A percentile compares a stretch with the other conserved stretches of the same genome.
Evolutionary conservation across 2,888 invertebrate genomes (phyloP).

Genomic region (Heliconius charithonia): DNA sequence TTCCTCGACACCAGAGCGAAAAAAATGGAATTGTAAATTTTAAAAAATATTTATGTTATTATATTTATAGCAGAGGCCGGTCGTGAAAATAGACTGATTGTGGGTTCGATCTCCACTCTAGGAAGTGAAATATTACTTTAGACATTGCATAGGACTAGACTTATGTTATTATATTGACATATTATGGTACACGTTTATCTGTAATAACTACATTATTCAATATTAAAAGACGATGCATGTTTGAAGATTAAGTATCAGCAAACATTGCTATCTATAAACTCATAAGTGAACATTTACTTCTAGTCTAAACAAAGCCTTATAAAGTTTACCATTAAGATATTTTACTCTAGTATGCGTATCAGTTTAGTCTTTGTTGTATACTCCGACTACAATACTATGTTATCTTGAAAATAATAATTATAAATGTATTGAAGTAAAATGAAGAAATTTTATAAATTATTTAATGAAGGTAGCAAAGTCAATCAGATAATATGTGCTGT

Average conservation of each 20-base stretch:
- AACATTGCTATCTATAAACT: background rate
- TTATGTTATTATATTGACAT: too few species aligned
- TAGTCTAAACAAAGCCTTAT: background rate
- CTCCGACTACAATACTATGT: background rate
- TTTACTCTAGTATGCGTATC: background rate
- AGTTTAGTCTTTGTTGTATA: constrained; percentile 1
- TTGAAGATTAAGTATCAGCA: background rate
- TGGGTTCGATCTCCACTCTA: too few species aligned
- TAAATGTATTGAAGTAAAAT: constrained; percentile 12
- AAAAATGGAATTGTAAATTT: too few species aligned
- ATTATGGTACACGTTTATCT: too few species aligned
- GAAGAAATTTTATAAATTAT: constrained; percentile 39
- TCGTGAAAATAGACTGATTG: too few species aligned
- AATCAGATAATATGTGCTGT: constrained; percentile 73
- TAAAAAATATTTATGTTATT: too few species aligned
- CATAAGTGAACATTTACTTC: background rate
- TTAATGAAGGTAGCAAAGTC: constrained; percentile 63
- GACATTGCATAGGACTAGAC: too few species aligned
- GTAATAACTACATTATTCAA: background rate
- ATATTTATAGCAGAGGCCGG: too few species aligned
- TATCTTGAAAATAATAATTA: background rate
- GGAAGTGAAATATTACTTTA: too few species aligned
- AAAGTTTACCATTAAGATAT: background rate
- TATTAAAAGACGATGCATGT: background rate
- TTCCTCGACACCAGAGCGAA: too few species aligned